Evolutionary conservation across 2,797 vertebrate genomes (phyloP).

Genomic region (Xenentodon cancila): DNA sequence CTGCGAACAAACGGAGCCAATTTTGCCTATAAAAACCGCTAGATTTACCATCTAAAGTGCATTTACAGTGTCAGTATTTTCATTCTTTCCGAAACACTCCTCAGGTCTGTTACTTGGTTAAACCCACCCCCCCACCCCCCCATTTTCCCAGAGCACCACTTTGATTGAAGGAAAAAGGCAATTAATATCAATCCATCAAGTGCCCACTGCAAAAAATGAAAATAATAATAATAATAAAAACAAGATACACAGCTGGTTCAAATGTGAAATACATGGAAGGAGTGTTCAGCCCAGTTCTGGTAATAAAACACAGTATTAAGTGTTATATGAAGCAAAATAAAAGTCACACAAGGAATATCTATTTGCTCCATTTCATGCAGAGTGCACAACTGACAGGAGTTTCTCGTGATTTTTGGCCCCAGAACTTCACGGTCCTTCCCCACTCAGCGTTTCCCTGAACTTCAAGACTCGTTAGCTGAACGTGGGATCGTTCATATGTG

Average conservation of each 20-base stretch:
- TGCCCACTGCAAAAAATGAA: constrained; percentile 45
- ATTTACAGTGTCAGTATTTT: constrained; percentile 85
- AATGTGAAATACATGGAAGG: constrained; percentile 31
- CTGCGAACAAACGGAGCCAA: constrained; percentile 65
- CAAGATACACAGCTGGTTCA: constrained; percentile 24
- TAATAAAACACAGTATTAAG: constrained; percentile 8
- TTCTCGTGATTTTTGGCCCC: constrained; percentile 19
- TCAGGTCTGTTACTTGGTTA: constrained; percentile 34
- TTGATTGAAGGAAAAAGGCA: constrained; percentile 73
- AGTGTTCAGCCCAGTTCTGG: constrained; percentile 32
- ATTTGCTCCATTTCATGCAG: constrained; percentile 36
- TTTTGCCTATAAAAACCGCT: constrained; percentile 67
- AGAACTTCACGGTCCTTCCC: constrained; percentile 7
- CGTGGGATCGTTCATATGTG: constrained; percentile 12
- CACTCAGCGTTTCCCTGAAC: constrained; percentile 61
- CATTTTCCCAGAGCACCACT: constrained; percentile 64
- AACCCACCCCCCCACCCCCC: constrained; percentile 25
- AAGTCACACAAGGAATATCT: constrained; percentile 13
- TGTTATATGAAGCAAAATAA: not conserved
- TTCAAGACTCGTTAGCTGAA: constrained; percentile 26
- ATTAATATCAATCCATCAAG: constrained; percentile 55
- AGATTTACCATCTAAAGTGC: constrained; percentile 86
- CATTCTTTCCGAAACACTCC: constrained; percentile 73
- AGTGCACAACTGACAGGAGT: constrained; percentile 24
- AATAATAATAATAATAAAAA: not conserved